Percentiles rank a stretch among this genome's conserved stretches.
These are phyloP conservation scores for Cyanocitta stelleri DNA, from an alignment of 2,113 vertebrate species.

Conservation along the genomic window DNA sequence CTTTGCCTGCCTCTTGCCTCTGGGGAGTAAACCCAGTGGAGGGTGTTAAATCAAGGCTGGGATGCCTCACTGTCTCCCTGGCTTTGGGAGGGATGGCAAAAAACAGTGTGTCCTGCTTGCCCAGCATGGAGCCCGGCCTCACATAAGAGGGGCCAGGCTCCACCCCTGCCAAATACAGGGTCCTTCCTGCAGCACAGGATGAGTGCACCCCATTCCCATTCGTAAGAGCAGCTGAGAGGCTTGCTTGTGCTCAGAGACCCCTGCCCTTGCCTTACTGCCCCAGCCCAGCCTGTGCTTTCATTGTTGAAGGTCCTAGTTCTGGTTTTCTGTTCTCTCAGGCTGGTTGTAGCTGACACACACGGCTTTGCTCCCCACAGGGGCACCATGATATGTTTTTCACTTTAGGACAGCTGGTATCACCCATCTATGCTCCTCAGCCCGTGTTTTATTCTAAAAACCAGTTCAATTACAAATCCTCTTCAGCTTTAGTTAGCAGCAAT, in stretches of 20 bases:
- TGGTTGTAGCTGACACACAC: background rate
- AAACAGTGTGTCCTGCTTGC: background rate
- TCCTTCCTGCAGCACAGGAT: background rate
- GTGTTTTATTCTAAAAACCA: background rate
- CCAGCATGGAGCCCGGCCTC: background rate
- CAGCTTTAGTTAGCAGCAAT: background rate
- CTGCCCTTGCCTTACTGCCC: background rate
- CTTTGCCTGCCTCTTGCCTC: background rate
- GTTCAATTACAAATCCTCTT: background rate
- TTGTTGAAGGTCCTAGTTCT: background rate
- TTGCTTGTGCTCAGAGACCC: accelerated
- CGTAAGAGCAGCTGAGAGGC: background rate
- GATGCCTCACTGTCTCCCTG: background rate
- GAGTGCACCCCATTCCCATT: accelerated
- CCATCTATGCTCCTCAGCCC: background rate
- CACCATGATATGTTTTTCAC: background rate
- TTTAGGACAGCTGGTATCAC: background rate
- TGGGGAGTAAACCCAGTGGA: accelerated
- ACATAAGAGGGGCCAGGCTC: accelerated
- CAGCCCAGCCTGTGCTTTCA: background rate
- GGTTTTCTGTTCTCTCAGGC: background rate
- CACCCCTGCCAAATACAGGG: accelerated
- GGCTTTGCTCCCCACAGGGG: background rate
- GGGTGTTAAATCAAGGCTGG: background rate
- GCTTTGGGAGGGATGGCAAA: background rate